Conservation (phyloP, 2,888 invertebrate genomes). For the Mesorhabditis belari region DNA sequence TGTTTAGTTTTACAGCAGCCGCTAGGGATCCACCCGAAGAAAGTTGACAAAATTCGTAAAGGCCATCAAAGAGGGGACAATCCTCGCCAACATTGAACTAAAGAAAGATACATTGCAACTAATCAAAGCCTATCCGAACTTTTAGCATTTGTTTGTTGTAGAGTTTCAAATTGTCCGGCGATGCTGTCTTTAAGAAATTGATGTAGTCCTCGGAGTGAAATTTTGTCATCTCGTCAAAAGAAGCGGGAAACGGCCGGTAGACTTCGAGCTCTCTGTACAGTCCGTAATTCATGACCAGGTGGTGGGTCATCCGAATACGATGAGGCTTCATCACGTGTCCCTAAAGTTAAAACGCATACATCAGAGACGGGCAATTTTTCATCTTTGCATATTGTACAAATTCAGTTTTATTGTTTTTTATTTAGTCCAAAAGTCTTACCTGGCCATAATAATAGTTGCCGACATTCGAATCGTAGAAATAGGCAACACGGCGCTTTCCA, state of each 20-base stretch:
- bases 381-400: too few relatives aligned
- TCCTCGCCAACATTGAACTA: conserved; percentile 70
- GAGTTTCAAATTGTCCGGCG: conserved; percentile 97
- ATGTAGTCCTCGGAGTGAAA: conserved; percentile 99
- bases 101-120: conserved; percentile 12
- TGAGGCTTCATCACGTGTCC: conserved; percentile 99
- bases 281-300: conserved; percentile 93
- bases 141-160: conserved; percentile 99
- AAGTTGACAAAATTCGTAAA: conserved; percentile 97
- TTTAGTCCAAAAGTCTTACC: neutral
- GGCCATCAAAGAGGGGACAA: conserved; percentile 97
- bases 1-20: conserved; percentile 97
- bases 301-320: conserved; percentile 98
- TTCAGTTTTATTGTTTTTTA: neutral
- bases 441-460: conserved; percentile 94
- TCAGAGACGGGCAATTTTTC: too few relatives aligned
- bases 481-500: conserved; percentile 45
- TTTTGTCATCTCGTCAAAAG: conserved; percentile 98
- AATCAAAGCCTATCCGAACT: conserved; percentile 63
- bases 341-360: conserved; percentile 59
- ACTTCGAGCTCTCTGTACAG: conserved; percentile 99
- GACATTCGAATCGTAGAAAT: conserved; percentile 68
- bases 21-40: conserved; percentile 97
- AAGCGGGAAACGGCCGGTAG: conserved; percentile 96
- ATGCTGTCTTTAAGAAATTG: conserved; percentile 84